Percentiles rank a stretch among this genome's conserved stretches.
Conservation (phyloP, 2,888 invertebrate species). For the Diploptera punctata region DNA sequence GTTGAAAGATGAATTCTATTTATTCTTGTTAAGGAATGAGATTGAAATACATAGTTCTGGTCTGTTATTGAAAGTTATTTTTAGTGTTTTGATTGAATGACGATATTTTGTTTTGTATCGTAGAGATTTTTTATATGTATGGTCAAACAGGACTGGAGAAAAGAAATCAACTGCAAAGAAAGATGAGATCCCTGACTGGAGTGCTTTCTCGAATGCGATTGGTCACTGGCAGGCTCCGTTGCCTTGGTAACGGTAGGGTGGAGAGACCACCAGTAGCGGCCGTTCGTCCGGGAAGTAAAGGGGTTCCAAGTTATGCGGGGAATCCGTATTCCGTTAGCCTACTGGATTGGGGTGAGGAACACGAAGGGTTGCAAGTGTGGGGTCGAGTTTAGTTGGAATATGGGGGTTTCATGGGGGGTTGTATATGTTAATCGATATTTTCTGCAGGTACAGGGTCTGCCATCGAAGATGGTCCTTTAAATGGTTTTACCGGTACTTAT, state of each 20-base stretch:
- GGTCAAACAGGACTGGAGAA: neutral
- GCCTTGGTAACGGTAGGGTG: slow-evolving; percentile 34
- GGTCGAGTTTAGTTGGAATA: slow-evolving; percentile 22
- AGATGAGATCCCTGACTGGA: slow-evolving; percentile 17
- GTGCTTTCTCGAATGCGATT: slow-evolving; percentile 34
- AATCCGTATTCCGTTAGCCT: slow-evolving; percentile 18
- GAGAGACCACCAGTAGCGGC: slow-evolving; percentile 33
- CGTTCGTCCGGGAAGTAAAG: slow-evolving; percentile 34
- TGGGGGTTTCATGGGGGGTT: neutral
- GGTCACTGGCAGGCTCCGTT: slow-evolving; percentile 35
- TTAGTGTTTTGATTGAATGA: neutral
- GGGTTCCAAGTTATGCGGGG: slow-evolving; percentile 36
- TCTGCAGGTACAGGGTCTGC: slow-evolving; percentile 22
- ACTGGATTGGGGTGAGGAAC: neutral
- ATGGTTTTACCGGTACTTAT: no score
- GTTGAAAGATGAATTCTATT: no score
- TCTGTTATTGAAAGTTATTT: neutral
- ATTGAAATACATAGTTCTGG: no score
- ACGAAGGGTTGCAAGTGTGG: slow-evolving; percentile 6
- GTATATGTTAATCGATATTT: slow-evolving; percentile 28
- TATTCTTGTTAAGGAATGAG: no score
- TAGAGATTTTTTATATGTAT: no score
- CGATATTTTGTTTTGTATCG: neutral
- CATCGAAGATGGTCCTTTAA: neutral
- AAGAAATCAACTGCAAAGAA: slow-evolving; percentile 14